Base-by-base conservation (phyloP, 1,140 invertebrate genomes). In the Drosophila gunungcola region DNA sequence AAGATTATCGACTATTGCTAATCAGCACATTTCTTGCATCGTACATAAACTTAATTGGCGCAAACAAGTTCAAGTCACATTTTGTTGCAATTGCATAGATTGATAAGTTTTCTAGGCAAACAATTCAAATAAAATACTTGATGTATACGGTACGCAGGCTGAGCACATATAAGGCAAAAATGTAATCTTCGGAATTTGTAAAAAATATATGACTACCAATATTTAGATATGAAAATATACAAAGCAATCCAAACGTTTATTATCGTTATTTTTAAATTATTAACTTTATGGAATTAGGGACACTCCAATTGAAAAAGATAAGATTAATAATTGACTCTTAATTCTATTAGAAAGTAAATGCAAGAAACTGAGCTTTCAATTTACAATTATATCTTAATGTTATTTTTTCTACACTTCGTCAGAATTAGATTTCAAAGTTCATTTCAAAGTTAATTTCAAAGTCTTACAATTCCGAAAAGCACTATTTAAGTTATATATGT, bases 1-100 rank as follows among this genome's bases (percentile, higher is more conserved):
- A 79, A 89, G 61, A 89, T 88, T 89, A 88, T 89, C 75, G 80
- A 89, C 84, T 88, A 88, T 77, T 72, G 84, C 84, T 88, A 88
- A 88, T 85, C 81, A 84, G 80, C 80, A 84, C 65, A 77, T 74
- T 73, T 73, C 58, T 78, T 83, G 84, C 80, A 83, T 69, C 80
- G 79, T 88, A 80, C 80, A 68, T 86, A 69, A 86, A 83, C 79
- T 73, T 83, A 88, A 88, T 88, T 88, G 83, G 82, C 83, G 75
- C 79, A 79, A 88, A 82, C 58, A 82, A 81, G 63, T 78, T 82
- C 68, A 78, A 83, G 79, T 86, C 83, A 77, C 83, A 79, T 65
- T 75, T 80, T 57, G 41, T 68, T 48, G 67, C 62, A 72, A 46
- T 72, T 79, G 78, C 77, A 80, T 70, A 80, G 76, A 80, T 67